These are phyloP conservation scores for Melangyna quadrimaculata DNA, from an alignment of 2,888 invertebrate species.

Conservation along the genomic window DNA sequence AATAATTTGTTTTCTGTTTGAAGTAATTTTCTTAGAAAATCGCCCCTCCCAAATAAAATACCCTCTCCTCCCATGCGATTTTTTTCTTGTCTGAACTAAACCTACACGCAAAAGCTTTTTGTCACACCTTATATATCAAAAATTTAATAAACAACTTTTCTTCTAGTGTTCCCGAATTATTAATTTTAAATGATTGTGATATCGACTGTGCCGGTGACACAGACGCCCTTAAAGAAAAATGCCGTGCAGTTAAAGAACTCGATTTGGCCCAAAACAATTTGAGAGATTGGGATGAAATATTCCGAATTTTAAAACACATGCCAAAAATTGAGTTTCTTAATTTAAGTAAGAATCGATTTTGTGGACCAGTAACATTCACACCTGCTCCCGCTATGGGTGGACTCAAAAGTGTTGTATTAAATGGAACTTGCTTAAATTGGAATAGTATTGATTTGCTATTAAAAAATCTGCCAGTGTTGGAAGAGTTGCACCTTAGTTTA, in stretches of 20 bases:
- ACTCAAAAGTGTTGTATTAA: conserved; percentile 90
- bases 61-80: too few relatives aligned
- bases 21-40: too few relatives aligned
- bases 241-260: conserved; percentile 94
- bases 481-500: conserved; percentile 95
- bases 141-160: not conserved
- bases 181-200: conserved; percentile 95
- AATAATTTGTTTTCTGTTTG: too few relatives aligned
- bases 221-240: conserved; percentile 89
- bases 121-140: not conserved
- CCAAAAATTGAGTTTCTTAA: conserved; percentile 95
- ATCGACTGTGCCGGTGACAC: conserved; percentile 94
- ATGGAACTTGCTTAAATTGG: conserved; percentile 94
- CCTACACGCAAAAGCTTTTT: too few relatives aligned
- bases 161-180: conserved; percentile 88
- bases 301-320: conserved; percentile 92
- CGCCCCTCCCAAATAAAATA: too few relatives aligned
- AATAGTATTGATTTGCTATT: conserved; percentile 89
- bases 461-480: conserved; percentile 88
- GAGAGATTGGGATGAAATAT: conserved; percentile 94
- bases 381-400: conserved; percentile 81
- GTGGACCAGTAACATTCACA: conserved; percentile 85
- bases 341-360: conserved; percentile 92
- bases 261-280: conserved; percentile 96
- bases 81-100: too few relatives aligned